A percentile compares a stretch with the other conserved stretches of the same genome.
Conservation (phyloP, 1,140 invertebrate genomes). For the Bombus fervidus region DNA sequence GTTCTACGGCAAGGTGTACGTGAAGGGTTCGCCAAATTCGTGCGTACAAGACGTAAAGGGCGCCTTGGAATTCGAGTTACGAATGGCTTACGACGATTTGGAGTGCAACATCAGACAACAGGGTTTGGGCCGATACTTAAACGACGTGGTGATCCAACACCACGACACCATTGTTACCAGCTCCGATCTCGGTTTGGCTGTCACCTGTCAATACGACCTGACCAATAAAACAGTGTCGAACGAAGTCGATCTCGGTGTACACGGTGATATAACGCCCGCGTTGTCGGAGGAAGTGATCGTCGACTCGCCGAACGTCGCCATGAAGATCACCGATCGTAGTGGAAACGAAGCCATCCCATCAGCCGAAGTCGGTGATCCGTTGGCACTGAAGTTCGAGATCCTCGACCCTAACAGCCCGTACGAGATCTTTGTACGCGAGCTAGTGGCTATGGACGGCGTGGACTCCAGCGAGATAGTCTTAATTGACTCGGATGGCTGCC, state of each 20-base stretch:
- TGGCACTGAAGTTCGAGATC: conserved; percentile 95
- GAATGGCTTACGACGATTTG: conserved; percentile 95
- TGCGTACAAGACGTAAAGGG: conserved; percentile 94
- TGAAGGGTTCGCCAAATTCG: conserved; percentile 95
- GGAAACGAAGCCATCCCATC: conserved; percentile 91
- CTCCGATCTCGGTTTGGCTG: conserved; percentile 94
- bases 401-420: conserved; percentile 95
- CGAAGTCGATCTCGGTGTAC: conserved; percentile 94
- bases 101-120: conserved; percentile 95
- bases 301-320: conserved; percentile 95
- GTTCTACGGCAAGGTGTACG: conserved; percentile 97
- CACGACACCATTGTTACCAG: conserved; percentile 97
- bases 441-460: conserved; percentile 96
- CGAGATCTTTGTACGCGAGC: conserved; percentile 96
- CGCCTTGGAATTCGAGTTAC: conserved; percentile 92
- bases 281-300: conserved; percentile 93
- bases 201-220: conserved; percentile 96
- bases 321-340: conserved; percentile 95
- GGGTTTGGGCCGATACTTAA: conserved; percentile 91
- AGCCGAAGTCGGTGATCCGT: conserved; percentile 93
- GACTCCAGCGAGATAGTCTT: conserved; percentile 95
- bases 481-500: conserved; percentile 95
- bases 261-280: conserved; percentile 91
- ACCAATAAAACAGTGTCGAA: conserved; percentile 97
- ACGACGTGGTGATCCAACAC: conserved; percentile 96